Evolutionary conservation across 2,797 vertebrate species (phyloP), one percentile per base, ranked within the genome.

Genomic region (Silurus lanzhouensis): DNA sequence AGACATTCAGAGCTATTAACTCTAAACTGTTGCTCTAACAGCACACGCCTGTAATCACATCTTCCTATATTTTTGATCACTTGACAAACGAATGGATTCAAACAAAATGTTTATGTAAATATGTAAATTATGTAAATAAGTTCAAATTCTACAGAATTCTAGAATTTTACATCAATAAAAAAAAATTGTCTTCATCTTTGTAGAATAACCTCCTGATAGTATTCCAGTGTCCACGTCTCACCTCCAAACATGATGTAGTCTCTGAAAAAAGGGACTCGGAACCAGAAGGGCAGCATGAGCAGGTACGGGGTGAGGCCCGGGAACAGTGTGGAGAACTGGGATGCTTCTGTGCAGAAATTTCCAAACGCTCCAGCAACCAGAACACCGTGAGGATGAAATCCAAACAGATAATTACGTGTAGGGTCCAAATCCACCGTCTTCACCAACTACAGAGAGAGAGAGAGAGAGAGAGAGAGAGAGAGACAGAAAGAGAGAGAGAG

Each of bases 341-440:
- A 93, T 0, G 93, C 92, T 85, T 95, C 93, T 0, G 95, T 95
- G 68, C 95, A 96, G 91, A 98, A 98, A 90, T 97, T 98, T 85
- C 95, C 96, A 9, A 98, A 97, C 0, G 89, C 97, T 81, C 97
- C 97, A 0, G 94, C 94, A 1, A 95, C 96, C 57, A 98, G 90
- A 14, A 98, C 95, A 0, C 97, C 98, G 5, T 99, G 97, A 66
- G 98, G 97, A 88, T 98, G 97, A 92, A 97, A 97, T 52, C 97
- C 97, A 90, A 98, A 95, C 84, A 99, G 92, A 90, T 98, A 99
- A 92, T 98, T 99, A 86, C 94, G 93, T 48, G 90, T 92, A n/a
- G 96, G 95, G 90, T 96, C 96, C 92, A 99, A 90, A 90, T 97
- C 94, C 0, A 90, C 92, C 0, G 97, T 98, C 93, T 98, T 99